Evolutionary conservation across 2,113 vertebrate species (phyloP), one percentile per base, ranked within the genome.

Genomic region (Lophius piscatorius): DNA sequence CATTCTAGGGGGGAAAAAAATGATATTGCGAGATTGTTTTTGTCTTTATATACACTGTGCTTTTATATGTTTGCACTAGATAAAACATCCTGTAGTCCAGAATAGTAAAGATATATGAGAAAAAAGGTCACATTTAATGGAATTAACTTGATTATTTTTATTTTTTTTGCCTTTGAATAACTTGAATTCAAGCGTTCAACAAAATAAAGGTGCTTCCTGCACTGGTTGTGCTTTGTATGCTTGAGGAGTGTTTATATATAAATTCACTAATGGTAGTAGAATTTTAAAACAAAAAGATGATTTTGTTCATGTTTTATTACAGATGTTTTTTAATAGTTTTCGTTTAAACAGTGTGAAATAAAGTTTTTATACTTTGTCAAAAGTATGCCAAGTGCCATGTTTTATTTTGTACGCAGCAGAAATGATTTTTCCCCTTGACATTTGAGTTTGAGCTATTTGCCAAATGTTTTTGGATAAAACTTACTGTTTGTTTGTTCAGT

Each of bases 21-120:
- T 79, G 75, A 50, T 65, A 55, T 72, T 41, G 21, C 28, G 16
- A 56, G 21, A 79, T 52, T 26, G n/a, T 42, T 36, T 26, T 59
- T 44, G 3, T 69, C 33, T 50, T 52, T 13, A 14, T 48, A 41
- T 41, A 13, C 23, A 47, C 21, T 45, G 13, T 49, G 17, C 52
- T 22, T 73, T 39, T 52, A 36, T 14, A 7, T 24, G 21, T 33
- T 68, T 55, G 24, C 18, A 23, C 39, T 57, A 69, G 33, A 14
- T n/a, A 41, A 28, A 39, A 63, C 4, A 3, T 22, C 10, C 17
- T 49, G 18, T 59, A 78, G 47, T 11, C 42, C 6, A 45, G 2
- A 18, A 4, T 36, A 52, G 17, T 2, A 42, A 5, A 28, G 0
- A n/a, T 69, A 66, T 35, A 55, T 11, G 40, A 3, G 5, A 23